Evolutionary conservation across 2,113 vertebrate species (phyloP).

Genomic region (Mustelus asterias): DNA sequence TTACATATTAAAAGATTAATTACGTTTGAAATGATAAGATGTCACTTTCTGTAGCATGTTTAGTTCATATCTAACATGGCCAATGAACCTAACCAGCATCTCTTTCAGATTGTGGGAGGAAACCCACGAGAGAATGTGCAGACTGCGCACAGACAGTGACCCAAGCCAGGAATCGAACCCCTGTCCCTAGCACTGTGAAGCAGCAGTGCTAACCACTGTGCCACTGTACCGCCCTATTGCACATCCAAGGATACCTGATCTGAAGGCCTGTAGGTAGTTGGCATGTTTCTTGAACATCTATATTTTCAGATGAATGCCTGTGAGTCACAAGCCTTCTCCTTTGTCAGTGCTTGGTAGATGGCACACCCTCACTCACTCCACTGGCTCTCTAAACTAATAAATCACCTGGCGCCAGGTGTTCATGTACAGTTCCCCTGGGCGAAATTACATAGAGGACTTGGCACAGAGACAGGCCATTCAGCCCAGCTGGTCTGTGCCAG

Average conservation of each 20-base stretch:
- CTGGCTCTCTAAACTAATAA: not conserved
- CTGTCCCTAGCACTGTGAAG: too few relatives aligned
- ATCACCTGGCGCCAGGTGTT: not conserved
- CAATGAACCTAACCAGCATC: too few relatives aligned
- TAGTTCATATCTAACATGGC: not conserved
- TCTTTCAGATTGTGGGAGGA: too few relatives aligned
- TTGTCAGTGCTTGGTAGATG: not conserved
- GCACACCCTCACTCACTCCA: not conserved
- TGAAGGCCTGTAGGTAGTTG: not conserved
- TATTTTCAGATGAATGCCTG: not conserved
- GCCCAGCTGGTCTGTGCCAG: too few relatives aligned
- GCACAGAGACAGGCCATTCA: too few relatives aligned
- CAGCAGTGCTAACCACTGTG: too few relatives aligned
- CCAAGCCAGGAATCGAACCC: too few relatives aligned
- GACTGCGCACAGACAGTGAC: too few relatives aligned
- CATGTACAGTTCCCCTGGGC: not conserved
- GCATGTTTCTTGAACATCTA: not conserved
- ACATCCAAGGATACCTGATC: not conserved
- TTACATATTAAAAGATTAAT: not conserved
- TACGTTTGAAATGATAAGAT: not conserved
- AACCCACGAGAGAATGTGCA: too few relatives aligned
- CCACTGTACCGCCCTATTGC: not conserved
- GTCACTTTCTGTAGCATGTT: not conserved
- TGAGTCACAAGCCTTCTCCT: not conserved
- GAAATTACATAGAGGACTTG: not conserved